These are phyloP conservation scores for Drosophila picticornis DNA, from an alignment of 2,888 invertebrate genomes.

Conservation along the genomic window DNA sequence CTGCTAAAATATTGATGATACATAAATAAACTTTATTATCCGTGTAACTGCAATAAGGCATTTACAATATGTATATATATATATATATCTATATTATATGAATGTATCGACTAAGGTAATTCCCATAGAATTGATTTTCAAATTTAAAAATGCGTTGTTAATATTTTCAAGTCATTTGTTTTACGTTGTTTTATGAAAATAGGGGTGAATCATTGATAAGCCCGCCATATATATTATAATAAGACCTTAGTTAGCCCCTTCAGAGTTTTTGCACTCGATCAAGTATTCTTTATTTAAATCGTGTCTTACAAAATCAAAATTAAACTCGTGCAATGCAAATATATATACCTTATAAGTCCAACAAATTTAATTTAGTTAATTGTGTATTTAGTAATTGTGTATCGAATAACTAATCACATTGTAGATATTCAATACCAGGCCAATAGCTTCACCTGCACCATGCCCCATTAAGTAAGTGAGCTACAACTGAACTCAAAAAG, in stretches of 20 bases:
- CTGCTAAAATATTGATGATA: neutral
- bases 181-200: neutral
- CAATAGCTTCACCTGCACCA: slow-evolving; percentile 34
- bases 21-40: neutral
- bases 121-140: neutral
- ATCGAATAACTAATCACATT: neutral
- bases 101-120: neutral
- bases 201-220: neutral
- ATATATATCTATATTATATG: too few relatives aligned
- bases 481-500: slow-evolving; percentile 11
- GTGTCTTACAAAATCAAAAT: neutral
- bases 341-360: neutral
- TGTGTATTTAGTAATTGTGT: too few relatives aligned
- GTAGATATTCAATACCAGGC: neutral
- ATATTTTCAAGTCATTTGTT: neutral
- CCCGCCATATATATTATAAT: neutral
- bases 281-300: neutral
- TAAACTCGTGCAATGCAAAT: neutral
- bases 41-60: neutral
- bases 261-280: neutral
- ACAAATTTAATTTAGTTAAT: too few relatives aligned
- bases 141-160: neutral
- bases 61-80: neutral
- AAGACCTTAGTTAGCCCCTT: neutral
- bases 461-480: slow-evolving; percentile 46